Evolutionary conservation across 35 echinoderm and acorn worm species (phyloP), one percentile per base, ranked within the genome.

Genomic region (Chiridota heheva): DNA sequence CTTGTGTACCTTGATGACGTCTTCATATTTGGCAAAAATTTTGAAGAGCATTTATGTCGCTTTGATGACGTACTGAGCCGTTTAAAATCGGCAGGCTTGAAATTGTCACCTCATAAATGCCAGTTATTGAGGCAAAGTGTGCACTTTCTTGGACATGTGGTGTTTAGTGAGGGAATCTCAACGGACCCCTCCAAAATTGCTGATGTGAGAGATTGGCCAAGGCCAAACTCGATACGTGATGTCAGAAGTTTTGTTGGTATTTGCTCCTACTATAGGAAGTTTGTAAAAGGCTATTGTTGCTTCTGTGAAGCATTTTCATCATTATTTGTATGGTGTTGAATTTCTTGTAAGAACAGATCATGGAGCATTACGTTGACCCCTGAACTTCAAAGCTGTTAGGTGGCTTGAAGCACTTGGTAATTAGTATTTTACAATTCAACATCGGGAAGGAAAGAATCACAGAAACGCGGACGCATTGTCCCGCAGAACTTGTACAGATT

Each of bases 191-290:
- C 31, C 4, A 80, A 80, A 38, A 36, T 80, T 5, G 51, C 34
- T 60, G 76, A 10, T 38, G 57, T 80, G 5, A 62, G 12, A 55
- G 36, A 80, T 60, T 61, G 76, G 76, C 76, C 76, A 29, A 80
- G 51, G 47, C 76, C 51, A 39, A 42, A 59, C 13, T 61, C 4
- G 17, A 7, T 61, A 13, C 49, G 1, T 18, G 58, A 80, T 42
- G 18, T 49, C 2, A 38, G 72, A 6, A n/a, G 72, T 16, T 77
- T 77, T 57, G 12, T 56, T 5, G 72, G 72, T 55, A 34, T 77
- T 5, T 49, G 35, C 34, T 49, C 29, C 8, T 77, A 77, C 41
- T 77, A 77, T n/a, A 51, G 72, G 48, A 66, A 36, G 62, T 66
- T 66, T 28, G 62, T 66, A 35, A 66, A 66, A 28, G n/a, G n/a